Base-by-base conservation (phyloP, 2,113 vertebrate genomes). In the Anser cygnoides region DNA sequence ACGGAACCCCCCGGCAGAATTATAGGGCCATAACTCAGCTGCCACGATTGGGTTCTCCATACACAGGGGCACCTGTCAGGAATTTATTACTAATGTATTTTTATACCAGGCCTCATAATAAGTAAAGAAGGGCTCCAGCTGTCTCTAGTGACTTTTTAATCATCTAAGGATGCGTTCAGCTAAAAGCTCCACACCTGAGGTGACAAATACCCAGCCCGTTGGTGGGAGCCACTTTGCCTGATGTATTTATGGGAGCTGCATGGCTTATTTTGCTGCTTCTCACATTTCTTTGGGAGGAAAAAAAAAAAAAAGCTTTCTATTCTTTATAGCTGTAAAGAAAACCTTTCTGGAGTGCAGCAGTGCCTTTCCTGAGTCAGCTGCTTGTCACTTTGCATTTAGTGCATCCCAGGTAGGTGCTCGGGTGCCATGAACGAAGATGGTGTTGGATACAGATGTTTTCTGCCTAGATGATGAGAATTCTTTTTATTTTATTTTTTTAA, bases 101-200 rank as follows among this genome's bases (percentile, higher is more conserved):
- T 96, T 88, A 61, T 84, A 59, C 39, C 26, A 72, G 79, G n/a
- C 67, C 94, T 85, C 87, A 21, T 74, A 70, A 86, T n/a, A 89
- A 77, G 52, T 41, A 66, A 92, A 83, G 73, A 90, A 87, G 86
- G 87, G 25, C n/a, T 90, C 77, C 91, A 81, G 77, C 93, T 95
- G 83, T 66, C 41, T 92, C 77, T n/a, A 2, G 77, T 91, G 87
- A 95, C 96, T 71, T 96, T 93, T 96, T 85, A 72, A 93, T 96
- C 88, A 91, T 88, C 75, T 46, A 35, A 61, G 84, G 85, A 52
- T 44, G 73, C 5, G 5, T 90, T 87, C 81, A 61, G 93, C 76
- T 96, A 71, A 91, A 94, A 94, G 65, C 44, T 31, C 77, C 72
- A 25, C 66, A 84, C 59, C 71, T 74, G 87, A 87, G 72, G 71